Base-by-base conservation (phyloP, 2,797 vertebrate genomes). In the Helarctos malayanus region DNA sequence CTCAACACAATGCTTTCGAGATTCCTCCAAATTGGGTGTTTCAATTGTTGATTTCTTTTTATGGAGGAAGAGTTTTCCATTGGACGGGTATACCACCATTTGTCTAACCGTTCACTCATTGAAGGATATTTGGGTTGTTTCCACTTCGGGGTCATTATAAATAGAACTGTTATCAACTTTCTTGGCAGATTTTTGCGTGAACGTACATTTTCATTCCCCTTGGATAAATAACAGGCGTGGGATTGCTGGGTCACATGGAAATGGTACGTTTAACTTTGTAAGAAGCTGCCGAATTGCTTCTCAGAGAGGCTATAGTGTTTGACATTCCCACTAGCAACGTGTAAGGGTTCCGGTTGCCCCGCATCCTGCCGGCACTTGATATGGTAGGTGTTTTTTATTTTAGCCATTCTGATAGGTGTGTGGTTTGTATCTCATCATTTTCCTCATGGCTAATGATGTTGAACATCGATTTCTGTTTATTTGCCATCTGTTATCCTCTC, bases 391-490 rank as follows among this genome's bases (percentile, higher is more conserved):
- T 49, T 57, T 88, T 95, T 81, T 29, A 52, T 86, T 90, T 92
- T 76, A 88, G 87, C 92, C 69, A 80, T 88, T 94, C 54, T 71
- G 68, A 92, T 76, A 35, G 52, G 47, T 52, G 41, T 78, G 84
- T 61, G 54, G 29, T 82, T 4, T 69, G 1, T 57, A 54, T 71
- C 23, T 89, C 80, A 38, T 87, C 57, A 11, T 95, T 90, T 88
- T 76, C 88, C n/a, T 92, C 75, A 80, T n/a, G 38, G 49, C 63
- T 86, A 85, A 86, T 41, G 47, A 76, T 90, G 65, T 52, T 35
- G 16, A 78, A 87, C 63, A 56, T 80, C 18, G 27, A 93, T 95
- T 81, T 96, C 47, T 95, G 63, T 76, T 92, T 73, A 89, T 90
- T 91, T 81, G 63, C 76, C 54, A 81, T 85, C 68, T 94, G 61